Evolutionary conservation across 2,113 vertebrate species (phyloP).

Genomic region (Cyrtonyx montezumae): DNA sequence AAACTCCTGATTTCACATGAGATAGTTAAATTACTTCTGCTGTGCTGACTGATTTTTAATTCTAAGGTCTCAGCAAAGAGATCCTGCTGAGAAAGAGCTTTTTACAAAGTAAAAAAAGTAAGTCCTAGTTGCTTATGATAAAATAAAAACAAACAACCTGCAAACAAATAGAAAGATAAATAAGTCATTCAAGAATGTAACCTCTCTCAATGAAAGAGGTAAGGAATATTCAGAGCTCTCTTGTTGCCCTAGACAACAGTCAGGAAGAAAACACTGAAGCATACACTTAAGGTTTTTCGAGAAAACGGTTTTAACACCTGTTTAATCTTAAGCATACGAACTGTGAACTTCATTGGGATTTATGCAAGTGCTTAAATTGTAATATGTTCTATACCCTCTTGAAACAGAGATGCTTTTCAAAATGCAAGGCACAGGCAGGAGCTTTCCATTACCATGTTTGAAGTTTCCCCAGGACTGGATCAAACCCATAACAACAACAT

Average conservation of each 20-base stretch:
- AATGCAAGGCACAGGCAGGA: not conserved
- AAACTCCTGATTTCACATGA: not conserved
- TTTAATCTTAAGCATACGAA: constrained; percentile 7
- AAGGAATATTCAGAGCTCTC: constrained; percentile 15
- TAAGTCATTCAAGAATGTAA: constrained; percentile 7
- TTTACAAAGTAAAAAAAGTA: not conserved
- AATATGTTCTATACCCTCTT: not conserved
- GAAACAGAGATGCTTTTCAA: not conserved
- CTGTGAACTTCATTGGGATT: not conserved
- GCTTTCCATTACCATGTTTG: not conserved
- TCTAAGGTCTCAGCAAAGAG: not conserved
- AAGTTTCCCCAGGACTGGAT: not conserved
- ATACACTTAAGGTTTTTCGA: not conserved
- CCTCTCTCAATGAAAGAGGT: not conserved
- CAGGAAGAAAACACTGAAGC: not conserved
- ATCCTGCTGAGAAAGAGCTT: not conserved
- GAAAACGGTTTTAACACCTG: not conserved
- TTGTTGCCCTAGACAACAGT: not conserved
- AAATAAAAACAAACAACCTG: not conserved
- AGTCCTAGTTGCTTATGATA: not conserved
- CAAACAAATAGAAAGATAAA: not conserved
- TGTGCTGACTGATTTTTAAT: not conserved
- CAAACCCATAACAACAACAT: not conserved
- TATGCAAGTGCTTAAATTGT: not conserved
- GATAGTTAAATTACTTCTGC: not conserved